phyloP scores from a whole-genome alignment of 2,113 vertebrate species.

The Electrona antarctica region DNA sequence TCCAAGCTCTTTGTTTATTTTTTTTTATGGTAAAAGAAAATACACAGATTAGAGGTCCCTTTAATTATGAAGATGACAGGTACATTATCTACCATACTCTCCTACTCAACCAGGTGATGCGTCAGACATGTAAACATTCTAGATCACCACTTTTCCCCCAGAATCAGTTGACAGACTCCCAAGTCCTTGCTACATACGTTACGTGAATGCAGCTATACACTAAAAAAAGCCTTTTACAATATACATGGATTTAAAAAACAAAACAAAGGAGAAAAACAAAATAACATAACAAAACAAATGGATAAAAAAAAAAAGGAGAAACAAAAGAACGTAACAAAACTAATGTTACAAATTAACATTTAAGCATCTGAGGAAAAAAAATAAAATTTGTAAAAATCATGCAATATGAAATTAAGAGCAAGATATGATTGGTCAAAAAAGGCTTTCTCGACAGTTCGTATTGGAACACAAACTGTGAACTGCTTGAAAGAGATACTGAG shows the following conservation, averaged over 20 bases:
- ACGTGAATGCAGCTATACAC: conserved; percentile 65
- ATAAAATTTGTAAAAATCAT: conserved; percentile 13
- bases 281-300: not conserved
- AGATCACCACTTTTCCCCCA: conserved; percentile 63
- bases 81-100: conserved; percentile 79
- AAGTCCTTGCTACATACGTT: conserved; percentile 76
- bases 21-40: conserved; percentile 88
- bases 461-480: conserved; percentile 29
- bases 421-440: conserved; percentile 60
- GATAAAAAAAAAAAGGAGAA: conserved; percentile 6
- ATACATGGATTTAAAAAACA: conserved; percentile 15
- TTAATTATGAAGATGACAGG: conserved; percentile 84
- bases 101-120: conserved; percentile 47
- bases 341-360: not conserved
- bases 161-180: conserved; percentile 69
- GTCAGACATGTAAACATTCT: conserved; percentile 76
- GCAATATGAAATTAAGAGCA: conserved; percentile 30
- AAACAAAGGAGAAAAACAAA: conserved; percentile 14
- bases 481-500: not conserved
- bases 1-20: conserved; percentile 93
- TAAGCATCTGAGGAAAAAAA: not conserved
- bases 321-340: conserved; percentile 1
- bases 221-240: conserved; percentile 73
- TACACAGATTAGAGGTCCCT: conserved; percentile 88
- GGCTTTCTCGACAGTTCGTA: conserved; percentile 62